phyloP scores from a whole-genome alignment of 2,888 invertebrate species.

The Machimus rusticus region DNA sequence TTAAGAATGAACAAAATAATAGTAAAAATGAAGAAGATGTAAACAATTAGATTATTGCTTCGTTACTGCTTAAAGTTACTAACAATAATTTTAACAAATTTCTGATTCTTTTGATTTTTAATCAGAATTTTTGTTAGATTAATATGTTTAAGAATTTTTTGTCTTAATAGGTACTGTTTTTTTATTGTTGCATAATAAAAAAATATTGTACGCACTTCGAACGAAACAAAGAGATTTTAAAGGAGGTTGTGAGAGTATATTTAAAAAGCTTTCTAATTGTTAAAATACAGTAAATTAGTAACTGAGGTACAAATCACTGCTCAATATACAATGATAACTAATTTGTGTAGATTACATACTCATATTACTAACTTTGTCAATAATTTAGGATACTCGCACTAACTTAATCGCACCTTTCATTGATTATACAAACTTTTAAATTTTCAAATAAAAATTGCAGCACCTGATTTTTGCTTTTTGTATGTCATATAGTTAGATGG shows the following conservation, averaged over 20 bases:
- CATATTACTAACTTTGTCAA: neutral
- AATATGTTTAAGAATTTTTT: neutral
- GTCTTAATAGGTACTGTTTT: slow-evolving; percentile 4
- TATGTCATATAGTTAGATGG: neutral
- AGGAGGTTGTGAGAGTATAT: slow-evolving; percentile 3
- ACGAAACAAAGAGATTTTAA: neutral
- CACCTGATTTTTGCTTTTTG: neutral
- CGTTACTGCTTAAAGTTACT: neutral
- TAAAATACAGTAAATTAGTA: neutral
- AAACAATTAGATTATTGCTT: neutral
- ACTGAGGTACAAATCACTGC: neutral
- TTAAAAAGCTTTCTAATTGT: neutral
- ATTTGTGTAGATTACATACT: neutral
- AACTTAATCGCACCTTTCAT: neutral
- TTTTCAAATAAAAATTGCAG: neutral
- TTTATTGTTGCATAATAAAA: slow-evolving; percentile 28
- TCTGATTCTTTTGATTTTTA: slow-evolving; percentile 26
- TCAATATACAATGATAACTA: neutral
- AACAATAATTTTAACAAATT: slow-evolving; percentile 11
- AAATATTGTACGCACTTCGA: slow-evolving; percentile 24
- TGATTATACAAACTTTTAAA: neutral
- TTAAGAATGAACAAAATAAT: neutral
- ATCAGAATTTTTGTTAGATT: slow-evolving; percentile 37
- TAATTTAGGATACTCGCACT: neutral
- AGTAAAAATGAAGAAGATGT: neutral